Conservation (phyloP, 2,797 vertebrate genomes). For the Potorous gilbertii region DNA sequence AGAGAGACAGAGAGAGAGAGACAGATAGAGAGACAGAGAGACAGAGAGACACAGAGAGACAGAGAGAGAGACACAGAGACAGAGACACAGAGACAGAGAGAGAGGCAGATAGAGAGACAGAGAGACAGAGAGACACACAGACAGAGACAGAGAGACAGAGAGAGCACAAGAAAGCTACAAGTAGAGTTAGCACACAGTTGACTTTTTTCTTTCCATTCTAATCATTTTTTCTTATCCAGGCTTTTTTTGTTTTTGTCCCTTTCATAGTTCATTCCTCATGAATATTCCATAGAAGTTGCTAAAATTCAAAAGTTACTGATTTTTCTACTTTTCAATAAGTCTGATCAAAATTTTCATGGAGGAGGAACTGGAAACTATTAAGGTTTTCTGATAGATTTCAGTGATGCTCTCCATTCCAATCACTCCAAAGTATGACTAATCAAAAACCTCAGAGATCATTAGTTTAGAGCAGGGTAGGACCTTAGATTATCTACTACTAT, state of each 20-base stretch:
- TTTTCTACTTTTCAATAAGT: not conserved
- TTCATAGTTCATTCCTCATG: not conserved
- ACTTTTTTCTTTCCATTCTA: too few species aligned
- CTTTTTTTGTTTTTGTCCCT: not conserved
- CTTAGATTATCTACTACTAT: not conserved
- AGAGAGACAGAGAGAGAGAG: too few species aligned
- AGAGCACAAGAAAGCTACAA: too few species aligned
- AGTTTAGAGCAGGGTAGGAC: not conserved
- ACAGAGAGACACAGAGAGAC: too few species aligned
- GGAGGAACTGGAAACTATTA: not conserved
- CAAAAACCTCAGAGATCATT: not conserved
- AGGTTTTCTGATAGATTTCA: not conserved
- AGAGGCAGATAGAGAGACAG: too few species aligned
- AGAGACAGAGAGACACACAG: too few species aligned
- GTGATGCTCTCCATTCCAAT: not conserved
- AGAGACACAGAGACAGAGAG: too few species aligned
- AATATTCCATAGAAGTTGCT: not conserved
- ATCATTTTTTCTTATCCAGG: too few species aligned
- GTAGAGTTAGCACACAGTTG: not conserved
- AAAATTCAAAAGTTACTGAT: not conserved
- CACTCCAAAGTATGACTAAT: not conserved
- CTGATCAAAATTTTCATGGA: not conserved
- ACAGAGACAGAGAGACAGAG: too few species aligned
- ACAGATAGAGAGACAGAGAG: too few species aligned
- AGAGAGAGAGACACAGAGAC: too few species aligned